These are phyloP conservation scores for Gracilinanus agilis DNA, from an alignment of 2,113 vertebrate species.

Conservation along the genomic window DNA sequence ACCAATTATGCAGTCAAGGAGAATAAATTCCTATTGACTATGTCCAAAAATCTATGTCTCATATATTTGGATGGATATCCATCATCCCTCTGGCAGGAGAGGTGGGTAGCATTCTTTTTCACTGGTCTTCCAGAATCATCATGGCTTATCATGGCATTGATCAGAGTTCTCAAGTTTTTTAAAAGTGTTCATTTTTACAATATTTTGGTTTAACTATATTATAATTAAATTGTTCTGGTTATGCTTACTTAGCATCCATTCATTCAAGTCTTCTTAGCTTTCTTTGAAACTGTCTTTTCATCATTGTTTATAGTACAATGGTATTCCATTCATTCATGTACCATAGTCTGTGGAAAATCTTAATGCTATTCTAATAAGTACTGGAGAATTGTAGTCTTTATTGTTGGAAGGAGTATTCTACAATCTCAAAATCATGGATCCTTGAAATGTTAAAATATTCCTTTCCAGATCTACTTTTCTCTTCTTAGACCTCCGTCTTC, in stretches of 20 bases:
- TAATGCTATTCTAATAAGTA: neutral
- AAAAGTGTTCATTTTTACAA: neutral
- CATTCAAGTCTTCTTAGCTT: neutral
- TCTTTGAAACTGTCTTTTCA: neutral
- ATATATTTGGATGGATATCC: no score
- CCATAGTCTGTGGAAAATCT: neutral
- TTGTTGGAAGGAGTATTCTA: neutral
- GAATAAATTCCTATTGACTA: no score
- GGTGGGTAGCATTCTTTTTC: no score
- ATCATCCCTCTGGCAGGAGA: no score
- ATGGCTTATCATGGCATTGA: neutral
- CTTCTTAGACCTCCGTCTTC: neutral
- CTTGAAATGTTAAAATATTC: neutral
- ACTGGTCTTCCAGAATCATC: no score
- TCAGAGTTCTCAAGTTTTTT: neutral
- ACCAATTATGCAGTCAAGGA: no score
- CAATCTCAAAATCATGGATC: neutral
- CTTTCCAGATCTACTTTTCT: neutral
- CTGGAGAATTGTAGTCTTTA: neutral
- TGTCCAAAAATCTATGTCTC: no score
- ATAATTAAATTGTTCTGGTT: neutral
- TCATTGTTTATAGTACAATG: neutral
- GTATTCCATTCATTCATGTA: neutral
- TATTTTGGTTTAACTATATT: neutral
- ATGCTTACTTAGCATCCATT: neutral